Evolutionary conservation across 2,113 vertebrate genomes (phyloP), one percentile per base, ranked within the genome.

Genomic region (Trinectes maculatus): DNA sequence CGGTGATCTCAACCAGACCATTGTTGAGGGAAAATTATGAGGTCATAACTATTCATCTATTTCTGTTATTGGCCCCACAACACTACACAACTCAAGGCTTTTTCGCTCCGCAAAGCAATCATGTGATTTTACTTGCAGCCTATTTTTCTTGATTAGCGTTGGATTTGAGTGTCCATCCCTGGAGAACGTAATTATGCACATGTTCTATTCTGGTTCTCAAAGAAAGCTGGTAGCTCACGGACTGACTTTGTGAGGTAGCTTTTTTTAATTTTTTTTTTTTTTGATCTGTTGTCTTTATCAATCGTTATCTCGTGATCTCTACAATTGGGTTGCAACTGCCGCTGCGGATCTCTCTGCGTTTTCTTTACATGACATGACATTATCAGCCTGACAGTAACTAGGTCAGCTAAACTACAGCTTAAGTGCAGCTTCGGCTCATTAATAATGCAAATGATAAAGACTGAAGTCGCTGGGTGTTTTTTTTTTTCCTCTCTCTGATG

Each of bases 361-460:
- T 71, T 49, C 56, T 47, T 21, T 22, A 26, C 37, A 60, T 25
- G 15, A 36, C 36, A 61, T 57, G 39, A 16, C 16, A 49, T 36
- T 47, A 16, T 61, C 22, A 6, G 44, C 60, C 66, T 67, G 57
- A 61, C 51, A 34, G 75, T 71, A 92, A 86, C 55, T 89, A 77
- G 85, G 86, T 89, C 85, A 88, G 51, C 71, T 82, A 84, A 86
- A 84, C 78, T 81, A 60, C 71, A 66, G 52, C 67, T 80, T 76
- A 89, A 90, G 80, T 90, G 87, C 61, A 73, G 77, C 59, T 76
- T 68, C 71, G 52, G 60, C 56, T 82, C 48, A 82, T 90, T 73
- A 86, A 90, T 89, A 83, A 86, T 90, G 29, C 28, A 91, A 54
- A 54, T 28, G 48, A 81, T 79, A 65, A 83, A 85, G 64, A 80